These are phyloP conservation scores for Macaca nemestrina DNA, from an alignment of 2,113 vertebrate species.

Conservation along the genomic window DNA sequence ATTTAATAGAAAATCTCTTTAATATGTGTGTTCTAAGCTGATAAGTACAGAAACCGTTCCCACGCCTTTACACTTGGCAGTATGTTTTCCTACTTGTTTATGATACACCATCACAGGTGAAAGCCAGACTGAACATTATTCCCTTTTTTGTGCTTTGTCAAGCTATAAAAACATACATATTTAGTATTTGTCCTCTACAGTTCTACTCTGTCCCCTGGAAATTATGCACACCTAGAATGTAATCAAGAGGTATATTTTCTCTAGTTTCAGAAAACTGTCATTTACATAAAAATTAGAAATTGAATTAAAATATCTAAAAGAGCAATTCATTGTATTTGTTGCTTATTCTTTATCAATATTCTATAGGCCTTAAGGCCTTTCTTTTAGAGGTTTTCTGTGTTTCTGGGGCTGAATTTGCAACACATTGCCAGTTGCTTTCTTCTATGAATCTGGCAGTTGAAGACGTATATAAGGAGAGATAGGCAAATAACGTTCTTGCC, in stretches of 20 bases:
- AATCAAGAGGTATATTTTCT: background rate
- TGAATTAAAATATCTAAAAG: background rate
- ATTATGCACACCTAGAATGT: background rate
- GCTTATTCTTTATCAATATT: background rate
- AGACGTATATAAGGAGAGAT: background rate
- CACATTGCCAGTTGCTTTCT: background rate
- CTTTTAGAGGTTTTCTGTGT: background rate
- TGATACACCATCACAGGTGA: constrained; percentile 47
- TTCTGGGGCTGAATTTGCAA: background rate
- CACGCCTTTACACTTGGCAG: constrained; percentile 44
- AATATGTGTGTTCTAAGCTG: constrained; percentile 33
- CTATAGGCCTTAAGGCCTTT: background rate
- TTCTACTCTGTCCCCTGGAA: background rate
- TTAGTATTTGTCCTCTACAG: background rate
- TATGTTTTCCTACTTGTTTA: background rate
- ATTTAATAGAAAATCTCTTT: constrained; percentile 54
- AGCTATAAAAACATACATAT: constrained; percentile 16
- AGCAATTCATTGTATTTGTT: background rate
- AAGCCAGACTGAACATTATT: constrained; percentile 4
- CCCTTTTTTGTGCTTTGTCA: constrained; percentile 39
- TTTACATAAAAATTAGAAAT: background rate
- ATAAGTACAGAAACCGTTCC: constrained; percentile 36
- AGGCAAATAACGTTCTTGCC: background rate
- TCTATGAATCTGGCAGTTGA: background rate
- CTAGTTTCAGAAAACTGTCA: background rate